Evolutionary conservation across 1,140 invertebrate genomes (phyloP).

Genomic region (Anastrepha ludens): DNA sequence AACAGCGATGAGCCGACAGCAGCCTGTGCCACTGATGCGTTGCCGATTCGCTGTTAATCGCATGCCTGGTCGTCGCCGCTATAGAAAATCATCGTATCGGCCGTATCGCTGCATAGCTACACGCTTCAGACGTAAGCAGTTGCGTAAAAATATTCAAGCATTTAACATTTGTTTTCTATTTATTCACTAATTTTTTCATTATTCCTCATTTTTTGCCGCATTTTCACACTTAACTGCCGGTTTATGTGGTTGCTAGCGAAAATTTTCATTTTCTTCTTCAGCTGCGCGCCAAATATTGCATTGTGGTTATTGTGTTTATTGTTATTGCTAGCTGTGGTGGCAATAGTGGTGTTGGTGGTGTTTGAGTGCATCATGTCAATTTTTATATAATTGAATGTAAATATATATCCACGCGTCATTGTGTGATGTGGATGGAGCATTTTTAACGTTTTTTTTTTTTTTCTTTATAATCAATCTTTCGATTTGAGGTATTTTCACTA

Average conservation of each 20-base stretch:
- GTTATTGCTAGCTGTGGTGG: not conserved
- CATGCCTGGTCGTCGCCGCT: not conserved
- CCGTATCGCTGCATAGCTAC: conserved; percentile 1
- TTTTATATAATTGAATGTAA: conserved; percentile 40
- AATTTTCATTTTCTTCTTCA: conserved; percentile 48
- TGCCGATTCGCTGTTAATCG: conserved; percentile 1
- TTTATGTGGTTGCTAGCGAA: conserved; percentile 4
- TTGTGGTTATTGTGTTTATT: not conserved
- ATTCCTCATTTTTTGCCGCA: conserved; percentile 28
- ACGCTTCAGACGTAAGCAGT: conserved; percentile 32
- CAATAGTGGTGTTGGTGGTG: not conserved
- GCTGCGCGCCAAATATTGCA: not conserved
- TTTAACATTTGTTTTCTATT: conserved; percentile 34
- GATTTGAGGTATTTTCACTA: not conserved
- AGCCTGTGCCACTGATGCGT: conserved; percentile 33
- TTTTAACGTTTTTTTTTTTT: not conserved
- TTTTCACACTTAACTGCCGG: conserved; percentile 21
- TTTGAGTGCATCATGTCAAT: conserved; percentile 1
- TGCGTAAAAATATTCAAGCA: conserved; percentile 49
- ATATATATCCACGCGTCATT: not conserved
- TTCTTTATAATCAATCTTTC: not conserved
- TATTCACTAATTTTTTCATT: conserved; percentile 37
- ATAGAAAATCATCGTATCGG: not conserved
- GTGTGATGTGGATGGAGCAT: not conserved
- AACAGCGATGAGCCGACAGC: conserved; percentile 2